A percentile compares a stretch with the other conserved stretches of the same genome.
These are phyloP conservation scores for Metalampra italica DNA, from an alignment of 2,888 invertebrate species.

Conservation along the genomic window DNA sequence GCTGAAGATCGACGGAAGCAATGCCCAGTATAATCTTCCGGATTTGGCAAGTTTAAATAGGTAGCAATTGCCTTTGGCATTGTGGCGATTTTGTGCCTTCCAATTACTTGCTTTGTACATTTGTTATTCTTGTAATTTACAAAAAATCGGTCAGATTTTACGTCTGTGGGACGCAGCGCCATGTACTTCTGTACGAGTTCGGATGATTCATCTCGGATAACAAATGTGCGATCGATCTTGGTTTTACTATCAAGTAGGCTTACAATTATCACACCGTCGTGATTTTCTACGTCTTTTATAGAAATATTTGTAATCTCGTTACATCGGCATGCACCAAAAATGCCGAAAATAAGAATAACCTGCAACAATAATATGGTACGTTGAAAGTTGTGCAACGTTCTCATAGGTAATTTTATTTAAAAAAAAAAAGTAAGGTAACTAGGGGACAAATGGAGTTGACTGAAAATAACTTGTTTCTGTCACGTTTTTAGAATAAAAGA, in stretches of 20 bases:
- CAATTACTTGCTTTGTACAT: neutral
- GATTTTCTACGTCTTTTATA: slow-evolving; percentile 10
- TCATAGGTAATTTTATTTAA: too few relatives aligned
- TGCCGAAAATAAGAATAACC: slow-evolving; percentile 2
- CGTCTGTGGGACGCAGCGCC: neutral
- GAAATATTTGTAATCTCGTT: slow-evolving; percentile 11
- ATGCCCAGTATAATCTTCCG: neutral
- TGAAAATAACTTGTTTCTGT: too few relatives aligned
- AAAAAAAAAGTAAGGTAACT: too few relatives aligned
- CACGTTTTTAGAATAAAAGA: too few relatives aligned
- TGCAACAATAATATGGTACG: too few relatives aligned
- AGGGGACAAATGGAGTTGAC: too few relatives aligned
- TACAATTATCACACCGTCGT: slow-evolving; percentile 9
- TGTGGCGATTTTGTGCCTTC: slow-evolving; percentile 1
- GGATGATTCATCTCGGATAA: slow-evolving; percentile 8
- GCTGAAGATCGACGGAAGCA: neutral
- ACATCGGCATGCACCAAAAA: neutral
- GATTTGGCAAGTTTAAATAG: neutral
- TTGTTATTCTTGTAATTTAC: neutral
- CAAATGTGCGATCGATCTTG: slow-evolving; percentile 8
- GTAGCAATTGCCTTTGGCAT: neutral
- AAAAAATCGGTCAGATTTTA: neutral
- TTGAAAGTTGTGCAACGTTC: too few relatives aligned
- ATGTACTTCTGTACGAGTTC: slow-evolving; percentile 8
- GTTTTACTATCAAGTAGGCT: slow-evolving; percentile 10